Evolutionary conservation across 2,797 vertebrate species (phyloP).

Genomic region (Chrysolophus pictus): DNA sequence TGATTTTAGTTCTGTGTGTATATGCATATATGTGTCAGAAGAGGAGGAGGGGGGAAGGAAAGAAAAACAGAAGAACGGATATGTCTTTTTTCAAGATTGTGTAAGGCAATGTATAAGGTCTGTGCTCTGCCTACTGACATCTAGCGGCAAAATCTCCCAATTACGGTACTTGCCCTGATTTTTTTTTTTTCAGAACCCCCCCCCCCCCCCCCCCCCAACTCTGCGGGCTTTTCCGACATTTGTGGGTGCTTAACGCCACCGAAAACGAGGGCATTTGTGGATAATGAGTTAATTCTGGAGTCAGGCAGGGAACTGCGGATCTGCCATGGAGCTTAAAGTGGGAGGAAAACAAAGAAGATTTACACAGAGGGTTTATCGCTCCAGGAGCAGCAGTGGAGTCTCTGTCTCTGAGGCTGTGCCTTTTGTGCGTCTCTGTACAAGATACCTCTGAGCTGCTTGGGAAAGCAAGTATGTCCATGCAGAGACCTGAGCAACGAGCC

Average conservation of each 20-base stretch:
- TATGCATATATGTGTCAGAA: background rate
- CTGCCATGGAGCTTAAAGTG: background rate
- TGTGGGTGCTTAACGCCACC: background rate
- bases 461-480: background rate
- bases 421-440: background rate
- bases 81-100: background rate
- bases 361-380: background rate
- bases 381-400: background rate
- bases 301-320: background rate
- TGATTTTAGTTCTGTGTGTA: background rate
- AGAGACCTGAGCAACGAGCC: background rate
- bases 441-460: background rate
- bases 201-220: accelerated
- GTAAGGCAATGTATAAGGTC: accelerated
- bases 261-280: background rate
- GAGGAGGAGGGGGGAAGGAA: background rate
- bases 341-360: slow-evolving; percentile 15
- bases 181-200: background rate
- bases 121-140: slow-evolving; percentile 29
- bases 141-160: slow-evolving; percentile 52
- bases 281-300: background rate
- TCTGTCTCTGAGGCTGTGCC: background rate
- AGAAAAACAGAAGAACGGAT: background rate
- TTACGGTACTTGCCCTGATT: background rate
- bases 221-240: background rate